Conservation (phyloP, 2,797 vertebrate species). For the Ptychadena robeensis region DNA sequence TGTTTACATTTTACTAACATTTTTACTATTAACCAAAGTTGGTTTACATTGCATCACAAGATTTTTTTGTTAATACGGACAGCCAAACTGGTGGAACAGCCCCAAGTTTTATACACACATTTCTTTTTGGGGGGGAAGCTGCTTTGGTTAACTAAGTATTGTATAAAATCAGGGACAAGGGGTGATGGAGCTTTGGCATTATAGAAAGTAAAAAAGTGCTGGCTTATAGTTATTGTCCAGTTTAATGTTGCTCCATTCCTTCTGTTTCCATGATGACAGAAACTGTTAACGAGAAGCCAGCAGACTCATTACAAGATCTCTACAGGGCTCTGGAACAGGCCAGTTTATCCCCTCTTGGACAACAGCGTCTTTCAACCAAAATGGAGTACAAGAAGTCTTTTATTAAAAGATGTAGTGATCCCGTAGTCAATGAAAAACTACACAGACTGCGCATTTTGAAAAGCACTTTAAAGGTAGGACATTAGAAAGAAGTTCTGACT, state of each 20-base stretch:
- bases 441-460: constrained; percentile 95
- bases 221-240: constrained; percentile 23
- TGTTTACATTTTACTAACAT: no score
- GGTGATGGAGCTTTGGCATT: not conserved
- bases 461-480: constrained; percentile 94
- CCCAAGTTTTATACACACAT: no score
- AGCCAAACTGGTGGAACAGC: no score
- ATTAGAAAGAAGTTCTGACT: constrained; percentile 49
- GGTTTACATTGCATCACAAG: no score
- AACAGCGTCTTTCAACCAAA: constrained; percentile 86
- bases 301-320: constrained; percentile 91
- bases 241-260: constrained; percentile 61
- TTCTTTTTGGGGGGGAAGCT: not conserved
- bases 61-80: no score
- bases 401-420: constrained; percentile 90
- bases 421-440: constrained; percentile 94
- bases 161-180: not conserved
- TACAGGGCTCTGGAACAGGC: constrained; percentile 92
- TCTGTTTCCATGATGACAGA: constrained; percentile 71
- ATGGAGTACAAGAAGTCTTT: constrained; percentile 93
- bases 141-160: not conserved
- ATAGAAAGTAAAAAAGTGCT: constrained; percentile 7
- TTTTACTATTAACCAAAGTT: no score
- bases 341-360: constrained; percentile 91
- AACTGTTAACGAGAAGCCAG: constrained; percentile 80